Conservation (phyloP, 1,140 invertebrate genomes). For the Sinella curviseta region DNA sequence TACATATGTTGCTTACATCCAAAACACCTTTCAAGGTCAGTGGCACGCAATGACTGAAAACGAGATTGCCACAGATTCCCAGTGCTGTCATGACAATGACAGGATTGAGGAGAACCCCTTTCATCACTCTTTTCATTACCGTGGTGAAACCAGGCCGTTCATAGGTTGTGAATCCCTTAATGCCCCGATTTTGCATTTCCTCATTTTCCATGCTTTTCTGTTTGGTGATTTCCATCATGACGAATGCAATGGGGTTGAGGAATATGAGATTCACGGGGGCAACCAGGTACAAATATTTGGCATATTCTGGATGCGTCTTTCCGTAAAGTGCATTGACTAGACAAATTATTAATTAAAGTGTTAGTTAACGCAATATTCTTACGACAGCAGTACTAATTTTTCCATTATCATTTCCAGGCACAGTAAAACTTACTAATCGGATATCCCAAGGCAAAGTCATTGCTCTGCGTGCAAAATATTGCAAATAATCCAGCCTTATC, state of each 20-base stretch:
- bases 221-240: conserved; percentile 85
- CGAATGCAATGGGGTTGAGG: conserved; percentile 88
- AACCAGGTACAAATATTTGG: conserved; percentile 87
- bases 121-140: conserved; percentile 52
- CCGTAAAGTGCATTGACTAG: conserved; percentile 61
- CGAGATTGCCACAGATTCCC: conserved; percentile 81
- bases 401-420: too few relatives aligned
- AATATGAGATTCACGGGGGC: conserved; percentile 91
- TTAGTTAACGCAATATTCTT: neutral
- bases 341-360: conserved; percentile 44
- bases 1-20: conserved; percentile 60
- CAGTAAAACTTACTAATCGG: conserved; percentile 76
- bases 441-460: conserved; percentile 96
- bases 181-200: conserved; percentile 19
- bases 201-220: conserved; percentile 50
- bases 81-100: conserved; percentile 90
- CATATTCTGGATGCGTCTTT: conserved; percentile 80
- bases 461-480: conserved; percentile 94
- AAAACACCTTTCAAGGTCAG: conserved; percentile 72
- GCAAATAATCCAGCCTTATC: conserved; percentile 85
- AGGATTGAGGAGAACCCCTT: conserved; percentile 82
- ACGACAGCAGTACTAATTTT: too few relatives aligned
- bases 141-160: neutral
- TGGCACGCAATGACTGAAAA: conserved; percentile 77
- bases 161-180: neutral